Base-by-base conservation (phyloP, 2,113 vertebrate genomes). In the Ardeotis arabs region DNA sequence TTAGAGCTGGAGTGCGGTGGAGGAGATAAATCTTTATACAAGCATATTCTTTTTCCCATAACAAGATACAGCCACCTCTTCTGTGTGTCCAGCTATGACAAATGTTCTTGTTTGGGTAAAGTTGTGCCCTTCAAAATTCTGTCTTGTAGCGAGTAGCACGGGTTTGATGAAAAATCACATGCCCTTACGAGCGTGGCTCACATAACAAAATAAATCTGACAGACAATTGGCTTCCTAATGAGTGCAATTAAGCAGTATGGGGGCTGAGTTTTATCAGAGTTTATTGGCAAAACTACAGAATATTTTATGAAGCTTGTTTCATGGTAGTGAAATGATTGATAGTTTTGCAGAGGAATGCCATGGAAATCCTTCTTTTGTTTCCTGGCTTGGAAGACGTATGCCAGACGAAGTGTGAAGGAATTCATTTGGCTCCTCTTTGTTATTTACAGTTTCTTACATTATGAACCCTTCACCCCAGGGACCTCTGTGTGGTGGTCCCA, bases 211-310 rank as follows among this genome's bases (percentile, higher is more conserved):
- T 76, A 27, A 90, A 84, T 72, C 73, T 92, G 94, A 53, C 33
- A 81, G 79, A 66, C 88, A 89, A 90, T 37, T 59, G 62, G 73
- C 69, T 94, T 75, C 73, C 84, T 94, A 92, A 58, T 95, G 81
- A 90, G 77, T 62, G 76, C 90, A 92, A 75, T 93, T 97, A 94
- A 92, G 90, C 85, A 81, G 88, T 59, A 86, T 77, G 95, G 78
- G 82, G 79, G 87, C 74, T 84, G 86, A 63, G 52, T 83, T 92
- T 84, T 72, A 75, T 88, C 79, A 55, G 76, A 73, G 69, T 75
- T 90, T 93, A 56, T 84, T 84, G 95, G 79, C 83, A 78, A 93
- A 95, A 85, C 80, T 59, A 64, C 76, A 58, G 81, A 76, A 82
- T 96, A 53, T 89, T 95, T 89, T 87, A 72, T 82, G 74, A 92